These are phyloP conservation scores for Meiosimyza platycephala DNA, from an alignment of 2,888 invertebrate genomes.

Conservation along the genomic window DNA sequence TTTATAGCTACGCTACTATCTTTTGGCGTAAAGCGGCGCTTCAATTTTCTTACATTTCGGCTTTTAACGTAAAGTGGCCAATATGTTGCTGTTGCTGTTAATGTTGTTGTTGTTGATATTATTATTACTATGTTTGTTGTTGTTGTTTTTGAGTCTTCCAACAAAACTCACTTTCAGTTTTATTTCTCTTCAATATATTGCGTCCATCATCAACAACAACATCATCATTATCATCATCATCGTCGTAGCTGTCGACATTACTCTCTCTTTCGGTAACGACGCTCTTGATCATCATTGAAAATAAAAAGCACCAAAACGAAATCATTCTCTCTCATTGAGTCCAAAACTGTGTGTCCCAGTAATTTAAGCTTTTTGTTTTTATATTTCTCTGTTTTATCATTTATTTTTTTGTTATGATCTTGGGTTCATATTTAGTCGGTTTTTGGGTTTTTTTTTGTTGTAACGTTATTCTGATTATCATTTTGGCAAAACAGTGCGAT, in stretches of 20 bases:
- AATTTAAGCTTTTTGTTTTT: background rate
- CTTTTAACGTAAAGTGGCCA: constrained; percentile 31
- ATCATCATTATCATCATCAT: background rate
- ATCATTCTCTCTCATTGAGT: constrained; percentile 10
- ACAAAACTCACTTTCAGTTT: constrained; percentile 27
- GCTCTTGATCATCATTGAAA: too few relatives aligned
- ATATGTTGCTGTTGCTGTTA: constrained; percentile 26
- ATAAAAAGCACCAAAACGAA: background rate
- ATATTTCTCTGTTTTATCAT: background rate
- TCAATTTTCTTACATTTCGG: constrained; percentile 27
- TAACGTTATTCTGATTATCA: background rate
- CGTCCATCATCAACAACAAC: constrained; percentile 6
- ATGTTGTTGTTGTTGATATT: constrained; percentile 42
- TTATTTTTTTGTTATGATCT: constrained; percentile 7
- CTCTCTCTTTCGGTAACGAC: background rate
- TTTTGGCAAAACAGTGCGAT: constrained; percentile 7
- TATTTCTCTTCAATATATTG: constrained; percentile 12
- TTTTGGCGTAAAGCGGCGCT: constrained; percentile 20
- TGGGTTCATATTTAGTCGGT: background rate
- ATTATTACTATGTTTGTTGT: constrained; percentile 28
- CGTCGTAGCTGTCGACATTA: background rate
- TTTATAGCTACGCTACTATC: constrained; percentile 61
- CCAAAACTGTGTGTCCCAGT: background rate
- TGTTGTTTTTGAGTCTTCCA: constrained; percentile 41
- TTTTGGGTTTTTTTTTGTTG: background rate